Evolutionary conservation across 2,113 vertebrate species (phyloP), one percentile per base, ranked within the genome.

Genomic region (Pimephales promelas): DNA sequence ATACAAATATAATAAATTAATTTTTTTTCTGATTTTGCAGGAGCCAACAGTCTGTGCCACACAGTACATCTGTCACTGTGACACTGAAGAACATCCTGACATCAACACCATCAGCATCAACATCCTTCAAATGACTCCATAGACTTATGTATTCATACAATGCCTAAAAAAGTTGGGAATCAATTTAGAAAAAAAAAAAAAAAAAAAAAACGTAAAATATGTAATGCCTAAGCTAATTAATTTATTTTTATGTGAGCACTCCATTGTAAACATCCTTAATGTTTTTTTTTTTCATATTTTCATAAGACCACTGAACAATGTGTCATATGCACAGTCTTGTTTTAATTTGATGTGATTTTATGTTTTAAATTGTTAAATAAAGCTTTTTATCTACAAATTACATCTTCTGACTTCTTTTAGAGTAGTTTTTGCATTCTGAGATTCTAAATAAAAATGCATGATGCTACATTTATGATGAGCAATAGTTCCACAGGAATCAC

Each of bases 281-380:
- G 20, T 9, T 20, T 14, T 7, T 1, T 45, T 45, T 52, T 36
- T 66, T 36, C 24, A 36, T 11, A 3, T 36, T 75, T 52, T 73
- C 13, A 28, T 10, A 31, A 43, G 4, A n/a, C 9, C 2, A 72
- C 11, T 72, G 18, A 72, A 72, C 40, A 43, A 47, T 73, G 72
- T 75, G 72, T 75, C 47, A 75, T 75, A 75, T 75, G 72, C 54
- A 73, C 28, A 75, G 47, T 31, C 22, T 54, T 75, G n/a, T 74
- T 47, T 49, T 52, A 22, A 10, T 54, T 31, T 54, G 0, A 4
- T 20, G 2, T n/a, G n/a, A n/a, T n/a, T n/a, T n/a, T n/a, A n/a
- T n/a, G n/a, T n/a, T n/a, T n/a, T n/a, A n/a, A n/a, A n/a, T n/a
- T n/a, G n/a, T 31, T 16, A 75, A 75, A 75, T 75, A 75, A 75